A percentile compares a stretch with the other conserved stretches of the same genome.
These are phyloP conservation scores for Oreotrochilus melanogaster DNA, from an alignment of 2,113 vertebrate genomes.

Conservation along the genomic window DNA sequence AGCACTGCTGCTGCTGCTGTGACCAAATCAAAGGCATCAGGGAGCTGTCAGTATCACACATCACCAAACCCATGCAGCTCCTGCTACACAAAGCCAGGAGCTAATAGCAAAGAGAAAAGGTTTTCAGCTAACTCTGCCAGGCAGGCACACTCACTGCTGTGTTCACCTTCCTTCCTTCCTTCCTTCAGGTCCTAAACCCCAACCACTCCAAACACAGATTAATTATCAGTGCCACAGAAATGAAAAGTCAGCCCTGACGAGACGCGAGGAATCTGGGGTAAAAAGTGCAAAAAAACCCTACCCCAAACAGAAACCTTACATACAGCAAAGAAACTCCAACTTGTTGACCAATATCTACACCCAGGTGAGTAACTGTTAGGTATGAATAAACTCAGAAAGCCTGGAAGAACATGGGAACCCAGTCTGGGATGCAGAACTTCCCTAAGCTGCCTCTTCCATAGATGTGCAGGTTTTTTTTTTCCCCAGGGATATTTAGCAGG, in stretches of 20 bases:
- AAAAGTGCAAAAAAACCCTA: not conserved
- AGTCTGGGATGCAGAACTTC: not conserved
- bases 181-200: not conserved
- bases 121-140: not conserved
- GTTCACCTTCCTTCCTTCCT: not conserved
- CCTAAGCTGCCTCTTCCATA: not conserved
- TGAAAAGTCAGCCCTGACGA: not conserved
- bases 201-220: not conserved
- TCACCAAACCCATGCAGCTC: not conserved
- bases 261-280: not conserved
- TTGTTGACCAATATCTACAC: not conserved
- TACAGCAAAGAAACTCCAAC: not conserved
- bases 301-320: not conserved
- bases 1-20: not conserved
- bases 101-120: not conserved
- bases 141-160: not conserved
- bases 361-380: not conserved
- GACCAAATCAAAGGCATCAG: not conserved
- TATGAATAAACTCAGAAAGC: not conserved
- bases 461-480: not conserved
- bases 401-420: not conserved
- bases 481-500: not conserved
- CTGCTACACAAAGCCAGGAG: not conserved
- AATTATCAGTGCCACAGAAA: not conserved
- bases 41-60: not conserved